Base-by-base conservation (phyloP, 2,113 vertebrate species). In the Tenrec ecaudatus region DNA sequence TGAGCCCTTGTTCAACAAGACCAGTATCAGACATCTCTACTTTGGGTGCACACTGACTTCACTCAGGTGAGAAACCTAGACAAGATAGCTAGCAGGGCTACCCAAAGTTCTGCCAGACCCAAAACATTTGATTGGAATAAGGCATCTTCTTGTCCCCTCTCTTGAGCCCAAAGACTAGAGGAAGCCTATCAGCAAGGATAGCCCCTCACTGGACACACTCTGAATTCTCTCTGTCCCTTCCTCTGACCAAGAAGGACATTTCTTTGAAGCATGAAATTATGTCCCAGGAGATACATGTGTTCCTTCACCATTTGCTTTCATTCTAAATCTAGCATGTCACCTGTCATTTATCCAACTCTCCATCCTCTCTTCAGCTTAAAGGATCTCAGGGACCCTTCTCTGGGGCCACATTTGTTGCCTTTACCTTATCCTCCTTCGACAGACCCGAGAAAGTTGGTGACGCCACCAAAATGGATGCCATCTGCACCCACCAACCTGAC, bases 401-500 rank as follows among this genome's bases (percentile, higher is more conserved):
- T 31, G 27, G 22, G 9, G 23, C 9, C 43, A 29, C 38, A 47
- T 7, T 57, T 66, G 64, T 75, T 82, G n/a, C 33, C 3, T 69
- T 43, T 5, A n/a, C 27, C 22, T 9, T 29, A 25, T 62, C 3
- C 22, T 25, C 40, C 8, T 36, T 77, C 64, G 57, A 31, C 57
- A 98, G 98, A 84, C 29, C 96, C 15, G 73, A 94, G 0, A 15
- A 87, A 60, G 78, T 76, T 22, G 94, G 86, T n/a, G 15, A 77
- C 9, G 36, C 95, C 77, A 98, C 97, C 0, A 79, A 60, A 40
- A 95, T 98, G 53, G 95, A 98, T 31, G 68, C 83, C 1, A 1
- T 96, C 33, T 98, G 98, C 82, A 92, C 90, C 36, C 94, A 86
- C 2, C 93, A 25, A 5, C 82, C 94, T 6, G 86, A 87, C 0